Percentiles rank a stretch among this genome's conserved stretches.
These are phyloP conservation scores for Lepidocyrtinus sp. DNA, from an alignment of 2,888 invertebrate species.

Conservation along the genomic window DNA sequence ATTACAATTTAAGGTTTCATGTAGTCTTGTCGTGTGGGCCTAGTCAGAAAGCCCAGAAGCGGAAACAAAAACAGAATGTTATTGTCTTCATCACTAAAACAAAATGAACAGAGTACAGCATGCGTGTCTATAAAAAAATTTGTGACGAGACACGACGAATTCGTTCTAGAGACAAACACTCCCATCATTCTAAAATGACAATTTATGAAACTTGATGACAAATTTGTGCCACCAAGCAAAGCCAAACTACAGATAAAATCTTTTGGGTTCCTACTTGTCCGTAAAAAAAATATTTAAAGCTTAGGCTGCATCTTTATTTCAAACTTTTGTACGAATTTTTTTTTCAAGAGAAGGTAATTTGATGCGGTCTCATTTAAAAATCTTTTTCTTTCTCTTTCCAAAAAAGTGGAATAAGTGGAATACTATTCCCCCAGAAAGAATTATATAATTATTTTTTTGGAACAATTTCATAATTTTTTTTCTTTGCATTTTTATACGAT, in stretches of 20 bases:
- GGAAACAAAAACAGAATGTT: conserved; percentile 17
- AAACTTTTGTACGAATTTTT: too few relatives aligned
- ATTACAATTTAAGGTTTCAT: conserved; percentile 4
- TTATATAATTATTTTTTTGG: conserved; percentile 19
- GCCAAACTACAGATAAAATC: too few relatives aligned
- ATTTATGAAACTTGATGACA: conserved; percentile 36
- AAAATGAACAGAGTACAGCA: neutral
- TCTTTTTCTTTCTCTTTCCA: neutral
- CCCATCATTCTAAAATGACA: conserved; percentile 35
- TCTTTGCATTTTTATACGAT: conserved; percentile 8
- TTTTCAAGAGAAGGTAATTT: too few relatives aligned
- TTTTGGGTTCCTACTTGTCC: neutral
- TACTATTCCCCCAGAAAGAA: neutral
- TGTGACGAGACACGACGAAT: too few relatives aligned
- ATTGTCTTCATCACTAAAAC: too few relatives aligned
- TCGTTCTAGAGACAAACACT: too few relatives aligned
- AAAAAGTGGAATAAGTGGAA: neutral
- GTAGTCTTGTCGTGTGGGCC: neutral
- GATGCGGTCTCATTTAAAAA: too few relatives aligned
- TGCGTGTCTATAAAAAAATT: too few relatives aligned
- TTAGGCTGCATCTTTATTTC: too few relatives aligned
- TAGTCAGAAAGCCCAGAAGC: neutral
- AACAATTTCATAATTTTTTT: conserved; percentile 19
- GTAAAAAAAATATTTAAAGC: neutral
- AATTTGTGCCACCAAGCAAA: conserved; percentile 42